Base-by-base conservation (phyloP, 2,113 vertebrate genomes). In the Oxyura jamaicensis region DNA sequence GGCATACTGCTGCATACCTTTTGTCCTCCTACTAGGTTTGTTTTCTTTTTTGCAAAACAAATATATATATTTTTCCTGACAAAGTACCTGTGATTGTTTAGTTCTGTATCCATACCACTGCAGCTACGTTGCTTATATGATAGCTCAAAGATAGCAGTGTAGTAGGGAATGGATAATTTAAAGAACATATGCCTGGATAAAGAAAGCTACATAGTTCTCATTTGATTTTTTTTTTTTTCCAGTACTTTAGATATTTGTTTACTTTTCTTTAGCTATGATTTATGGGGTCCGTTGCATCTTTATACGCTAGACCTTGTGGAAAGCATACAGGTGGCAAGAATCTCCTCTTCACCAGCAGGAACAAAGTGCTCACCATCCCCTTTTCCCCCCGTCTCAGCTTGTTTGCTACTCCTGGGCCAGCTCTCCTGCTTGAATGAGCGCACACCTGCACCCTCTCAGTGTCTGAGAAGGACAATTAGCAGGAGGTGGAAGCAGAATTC, bases 101-200 rank as follows among this genome's bases (percentile, higher is more conserved):
- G 35, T 42, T 88, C 42, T 31, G 8, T 41, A n/a, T 7, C 28
- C 0, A 0, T 36, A 20, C 33, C 1, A 3, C 68, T 69, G 21
- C 2, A 4, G 50, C 36, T 52, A 65, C 1, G 29, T 59, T 76
- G 33, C 79, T 86, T 77, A 28, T 52, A 17, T 44, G 44, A 68
- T 20, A 15, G 12, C 55, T 56, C 21, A 14, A 4, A 65, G 67
- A 77, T 60, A 28, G 28, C 52, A 76, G 35, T 3, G 2, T 41
- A 26, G 19, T 8, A 48, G 16, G n/a, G 42, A 53, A 79, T 29
- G 35, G 63, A 60, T 60, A 58, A 35, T n/a, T 56, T 13, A 2
- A 11, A 83, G 78, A 58, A 65, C 2, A 1, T 28, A 14, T 78
- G 52, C 66, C 66, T 87, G n/a, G 60, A 58, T 62, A 50, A 85